phyloP scores from a whole-genome alignment of 2,797 vertebrate genomes.

The Catostomus latipinnis region DNA sequence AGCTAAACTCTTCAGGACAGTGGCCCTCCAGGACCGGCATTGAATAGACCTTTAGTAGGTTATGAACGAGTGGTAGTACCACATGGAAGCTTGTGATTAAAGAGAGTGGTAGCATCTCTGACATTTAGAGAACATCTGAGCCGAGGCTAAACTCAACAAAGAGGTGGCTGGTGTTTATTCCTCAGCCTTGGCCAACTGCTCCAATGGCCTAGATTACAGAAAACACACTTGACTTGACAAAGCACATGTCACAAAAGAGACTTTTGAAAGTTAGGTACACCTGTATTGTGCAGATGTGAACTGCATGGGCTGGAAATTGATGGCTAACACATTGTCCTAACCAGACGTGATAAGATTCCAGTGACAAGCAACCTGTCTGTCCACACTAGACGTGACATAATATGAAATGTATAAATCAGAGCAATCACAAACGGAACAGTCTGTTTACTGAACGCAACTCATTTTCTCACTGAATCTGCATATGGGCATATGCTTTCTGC shows the following conservation, averaged over 20 bases:
- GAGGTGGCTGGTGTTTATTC: constrained; percentile 19
- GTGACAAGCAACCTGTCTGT: too few species aligned
- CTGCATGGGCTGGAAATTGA: neutral
- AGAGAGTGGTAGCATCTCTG: constrained; percentile 10
- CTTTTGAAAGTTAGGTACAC: constrained; percentile 1
- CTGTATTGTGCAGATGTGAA: neutral
- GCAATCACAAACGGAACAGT: too few species aligned
- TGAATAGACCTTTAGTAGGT: neutral
- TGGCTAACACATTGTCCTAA: neutral
- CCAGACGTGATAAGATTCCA: too few species aligned
- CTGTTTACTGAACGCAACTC: too few species aligned
- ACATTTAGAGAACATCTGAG: constrained; percentile 38
- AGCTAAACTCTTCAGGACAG: neutral
- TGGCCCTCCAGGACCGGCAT: neutral
- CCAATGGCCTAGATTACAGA: constrained; percentile 34
- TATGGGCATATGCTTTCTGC: too few species aligned
- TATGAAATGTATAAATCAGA: too few species aligned
- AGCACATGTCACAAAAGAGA: neutral
- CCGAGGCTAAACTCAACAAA: constrained; percentile 7
- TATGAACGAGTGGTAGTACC: neutral
- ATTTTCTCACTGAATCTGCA: too few species aligned
- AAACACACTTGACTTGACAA: constrained; percentile 21
- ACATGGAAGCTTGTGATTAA: constrained; percentile 35
- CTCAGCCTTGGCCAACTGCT: neutral
- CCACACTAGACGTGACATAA: too few species aligned